These are phyloP conservation scores for Tenthredo amoena DNA, from an alignment of 2,888 invertebrate species.

Conservation along the genomic window DNA sequence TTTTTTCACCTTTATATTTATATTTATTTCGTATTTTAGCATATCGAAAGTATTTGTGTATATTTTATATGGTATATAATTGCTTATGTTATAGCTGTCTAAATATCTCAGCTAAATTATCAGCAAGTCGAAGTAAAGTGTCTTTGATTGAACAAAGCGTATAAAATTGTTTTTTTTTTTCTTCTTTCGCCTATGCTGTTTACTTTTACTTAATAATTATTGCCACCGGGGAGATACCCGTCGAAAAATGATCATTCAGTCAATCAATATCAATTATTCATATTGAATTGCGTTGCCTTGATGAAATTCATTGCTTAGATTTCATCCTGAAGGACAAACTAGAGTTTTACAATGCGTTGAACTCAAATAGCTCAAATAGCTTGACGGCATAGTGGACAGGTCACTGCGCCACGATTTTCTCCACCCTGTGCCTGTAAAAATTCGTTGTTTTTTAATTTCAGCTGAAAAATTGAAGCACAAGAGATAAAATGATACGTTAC, in stretches of 20 bases:
- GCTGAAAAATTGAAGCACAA: neutral
- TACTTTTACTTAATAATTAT: constrained; percentile 32
- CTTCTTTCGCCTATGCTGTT: neutral
- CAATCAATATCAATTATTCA: constrained; percentile 30
- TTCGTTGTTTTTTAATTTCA: neutral
- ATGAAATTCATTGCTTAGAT: constrained; percentile 32
- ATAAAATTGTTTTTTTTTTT: constrained; percentile 16
- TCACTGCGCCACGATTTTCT: neutral
- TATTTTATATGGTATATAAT: constrained; percentile 32
- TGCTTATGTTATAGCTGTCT: constrained; percentile 31
- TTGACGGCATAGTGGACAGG: constrained; percentile 27
- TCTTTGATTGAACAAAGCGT: constrained; percentile 46
- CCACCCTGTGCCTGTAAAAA: constrained; percentile 8
- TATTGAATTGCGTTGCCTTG: constrained; percentile 36
- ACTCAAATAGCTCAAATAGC: constrained; percentile 1
- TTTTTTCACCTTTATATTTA: neutral
- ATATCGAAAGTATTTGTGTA: constrained; percentile 16
- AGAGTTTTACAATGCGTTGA: neutral
- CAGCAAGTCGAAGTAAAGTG: neutral
- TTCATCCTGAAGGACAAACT: neutral
- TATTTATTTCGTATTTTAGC: constrained; percentile 1
- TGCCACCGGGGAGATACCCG: constrained; percentile 16
- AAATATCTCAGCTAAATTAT: constrained; percentile 28
- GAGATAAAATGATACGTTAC: neutral
- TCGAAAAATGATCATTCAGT: constrained; percentile 7